A percentile compares a stretch with the other conserved stretches of the same genome.
Conservation (phyloP, 92 coral and sea anemone genomes). For the Metridium senile region DNA sequence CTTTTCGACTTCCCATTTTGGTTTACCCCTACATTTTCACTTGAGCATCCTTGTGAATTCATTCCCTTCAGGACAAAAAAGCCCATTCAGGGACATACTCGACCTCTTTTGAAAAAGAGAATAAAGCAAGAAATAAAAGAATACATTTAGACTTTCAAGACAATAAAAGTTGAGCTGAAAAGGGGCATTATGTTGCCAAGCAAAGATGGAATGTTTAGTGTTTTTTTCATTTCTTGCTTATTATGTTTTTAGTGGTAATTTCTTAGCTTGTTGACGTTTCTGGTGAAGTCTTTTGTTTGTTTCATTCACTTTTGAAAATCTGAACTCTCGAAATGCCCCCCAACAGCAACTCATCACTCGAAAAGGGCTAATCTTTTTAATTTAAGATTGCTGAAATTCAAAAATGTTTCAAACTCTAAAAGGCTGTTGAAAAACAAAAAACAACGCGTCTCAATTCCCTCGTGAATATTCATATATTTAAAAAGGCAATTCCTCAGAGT, state of each 20-base stretch:
- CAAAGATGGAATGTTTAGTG: neutral
- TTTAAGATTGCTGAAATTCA: neutral
- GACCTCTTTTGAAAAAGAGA: conserved; percentile 2
- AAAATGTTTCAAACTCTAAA: neutral
- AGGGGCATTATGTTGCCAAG: neutral
- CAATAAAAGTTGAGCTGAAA: neutral
- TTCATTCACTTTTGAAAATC: neutral
- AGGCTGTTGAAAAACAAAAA: neutral
- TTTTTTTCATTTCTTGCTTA: neutral
- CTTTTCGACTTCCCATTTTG: conserved; percentile 32
- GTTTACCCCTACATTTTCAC: conserved; percentile 26
- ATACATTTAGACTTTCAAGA: neutral
- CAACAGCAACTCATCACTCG: neutral
- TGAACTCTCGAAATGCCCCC: neutral
- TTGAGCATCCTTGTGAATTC: neutral
- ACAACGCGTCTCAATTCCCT: neutral
- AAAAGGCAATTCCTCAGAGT: conserved; percentile 11
- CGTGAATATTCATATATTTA: conserved; percentile 9
- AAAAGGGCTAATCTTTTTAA: neutral
- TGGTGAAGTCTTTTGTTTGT: neutral
- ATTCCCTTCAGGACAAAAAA: conserved; percentile 4
- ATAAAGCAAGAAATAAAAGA: conserved; percentile 11
- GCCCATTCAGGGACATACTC: neutral
- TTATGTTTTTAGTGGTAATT: neutral
- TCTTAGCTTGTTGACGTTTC: neutral